Evolutionary conservation across 2,797 vertebrate species (phyloP), one percentile per base, ranked within the genome.

Genomic region (Centropyge bicolor): DNA sequence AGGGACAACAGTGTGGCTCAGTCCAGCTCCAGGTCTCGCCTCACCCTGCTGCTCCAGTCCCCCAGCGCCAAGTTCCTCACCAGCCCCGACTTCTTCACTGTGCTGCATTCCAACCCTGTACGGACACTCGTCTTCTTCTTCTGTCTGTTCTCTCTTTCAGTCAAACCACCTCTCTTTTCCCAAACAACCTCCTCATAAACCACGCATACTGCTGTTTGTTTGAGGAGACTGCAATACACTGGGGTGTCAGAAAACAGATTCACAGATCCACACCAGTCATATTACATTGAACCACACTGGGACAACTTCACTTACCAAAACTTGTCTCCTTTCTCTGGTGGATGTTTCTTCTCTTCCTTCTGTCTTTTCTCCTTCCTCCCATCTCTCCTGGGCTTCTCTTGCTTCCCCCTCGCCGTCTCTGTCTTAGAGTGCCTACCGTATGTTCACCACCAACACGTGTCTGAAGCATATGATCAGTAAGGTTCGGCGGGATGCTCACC

Each of bases 91-190:
- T 99, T 99, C 96, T 99, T 98, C 95, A 97, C 96, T 89, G 96
- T 98, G 94, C 96, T 99, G 94, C 97, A 98, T 97, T 98, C 97
- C 93, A 98, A 98, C 96, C 97, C 97, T 87, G 97, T 98, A 91
- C 92, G 97, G 36, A 60, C 71, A 24, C 61, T 46, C 6, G 0
- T 17, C 20, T 40, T 48, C 40, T 36, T 41, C 17, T 22, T 19
- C 14, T 27, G 31, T 17, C 9, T 38, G 6, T 24, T 51, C 11
- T 24, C 16, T 20, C 5, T 5, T 35, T 77, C n/a, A 46, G 35
- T 24, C 7, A 22, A 4, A 43, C 45, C 1, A 11, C 43, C 17
- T 54, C 10, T 65, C 14, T 65, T 24, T 38, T 13, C 13, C 8
- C 35, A 4, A 16, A 9, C 40, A 3, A 14, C 1, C 0, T n/a